These are phyloP conservation scores for Helicoverpa assulta DNA, from an alignment of 2,888 invertebrate species.

Conservation along the genomic window DNA sequence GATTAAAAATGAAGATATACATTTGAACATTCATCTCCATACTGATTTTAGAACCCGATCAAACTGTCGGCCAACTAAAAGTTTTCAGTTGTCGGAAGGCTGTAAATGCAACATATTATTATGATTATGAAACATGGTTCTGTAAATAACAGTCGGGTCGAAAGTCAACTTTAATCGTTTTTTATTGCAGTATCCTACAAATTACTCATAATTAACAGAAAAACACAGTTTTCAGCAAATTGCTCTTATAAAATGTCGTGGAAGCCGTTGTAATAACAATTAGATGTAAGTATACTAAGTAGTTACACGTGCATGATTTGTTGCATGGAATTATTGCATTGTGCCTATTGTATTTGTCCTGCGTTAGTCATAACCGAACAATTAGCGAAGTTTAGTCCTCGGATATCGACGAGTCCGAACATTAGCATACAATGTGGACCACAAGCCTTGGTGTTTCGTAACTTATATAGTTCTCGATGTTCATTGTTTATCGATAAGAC, in stretches of 20 bases:
- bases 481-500: slow-evolving; percentile 59
- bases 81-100: too few species aligned
- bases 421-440: slow-evolving; percentile 71
- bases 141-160: not conserved
- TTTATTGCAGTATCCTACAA: slow-evolving; percentile 15
- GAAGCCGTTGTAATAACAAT: slow-evolving; percentile 30
- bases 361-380: slow-evolving; percentile 35
- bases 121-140: not conserved
- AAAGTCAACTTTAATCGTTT: slow-evolving; percentile 26
- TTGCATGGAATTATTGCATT: slow-evolving; percentile 27
- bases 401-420: slow-evolving; percentile 19
- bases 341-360: slow-evolving; percentile 38
- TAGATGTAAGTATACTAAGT: slow-evolving; percentile 1
- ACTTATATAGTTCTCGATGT: slow-evolving; percentile 21
- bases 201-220: slow-evolving; percentile 39
- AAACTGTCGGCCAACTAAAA: too few species aligned
- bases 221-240: slow-evolving; percentile 37
- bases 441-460: slow-evolving; percentile 25
- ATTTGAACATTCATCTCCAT: too few species aligned
- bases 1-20: too few species aligned
- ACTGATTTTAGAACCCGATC: too few species aligned
- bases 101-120: not conserved
- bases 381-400: slow-evolving; percentile 30
- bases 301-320: slow-evolving; percentile 23
- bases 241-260: slow-evolving; percentile 3